These are phyloP conservation scores for Chloroclystis v-ata DNA, from an alignment of 2,888 invertebrate genomes.

Conservation along the genomic window DNA sequence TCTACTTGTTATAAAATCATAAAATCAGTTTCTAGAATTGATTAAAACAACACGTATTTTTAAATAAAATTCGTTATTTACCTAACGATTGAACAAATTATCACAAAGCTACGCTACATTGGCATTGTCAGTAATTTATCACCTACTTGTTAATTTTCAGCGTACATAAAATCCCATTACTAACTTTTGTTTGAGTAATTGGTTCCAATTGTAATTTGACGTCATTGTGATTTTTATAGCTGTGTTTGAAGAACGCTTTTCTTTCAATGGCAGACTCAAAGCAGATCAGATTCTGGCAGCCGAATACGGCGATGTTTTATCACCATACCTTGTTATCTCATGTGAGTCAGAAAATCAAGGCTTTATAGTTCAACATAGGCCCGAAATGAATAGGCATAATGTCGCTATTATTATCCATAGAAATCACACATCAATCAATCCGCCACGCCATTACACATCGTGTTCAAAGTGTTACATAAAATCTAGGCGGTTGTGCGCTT, in stretches of 20 bases:
- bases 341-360: too few relatives aligned
- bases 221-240: too few relatives aligned
- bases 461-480: slow-evolving; percentile 27
- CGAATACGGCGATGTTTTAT: too few relatives aligned
- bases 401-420: slow-evolving; percentile 15
- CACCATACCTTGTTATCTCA: too few relatives aligned
- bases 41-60: too few relatives aligned
- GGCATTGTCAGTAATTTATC: slow-evolving; percentile 28
- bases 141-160: slow-evolving; percentile 15
- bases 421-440: slow-evolving; percentile 17
- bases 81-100: slow-evolving; percentile 21
- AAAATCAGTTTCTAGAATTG: too few relatives aligned
- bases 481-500: slow-evolving; percentile 50
- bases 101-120: slow-evolving; percentile 12
- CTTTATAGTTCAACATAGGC: too few relatives aligned
- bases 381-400: too few relatives aligned
- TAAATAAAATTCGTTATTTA: slow-evolving; percentile 2
- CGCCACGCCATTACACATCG: slow-evolving; percentile 14
- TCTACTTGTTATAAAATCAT: too few relatives aligned
- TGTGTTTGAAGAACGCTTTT: too few relatives aligned
- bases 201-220: slow-evolving; percentile 6
- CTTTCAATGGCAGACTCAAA: too few relatives aligned
- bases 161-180: slow-evolving; percentile 22
- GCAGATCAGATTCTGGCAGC: too few relatives aligned
- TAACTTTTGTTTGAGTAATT: slow-evolving; percentile 20